Conservation (phyloP, 2,113 vertebrate species). For the Dromas ardeola region DNA sequence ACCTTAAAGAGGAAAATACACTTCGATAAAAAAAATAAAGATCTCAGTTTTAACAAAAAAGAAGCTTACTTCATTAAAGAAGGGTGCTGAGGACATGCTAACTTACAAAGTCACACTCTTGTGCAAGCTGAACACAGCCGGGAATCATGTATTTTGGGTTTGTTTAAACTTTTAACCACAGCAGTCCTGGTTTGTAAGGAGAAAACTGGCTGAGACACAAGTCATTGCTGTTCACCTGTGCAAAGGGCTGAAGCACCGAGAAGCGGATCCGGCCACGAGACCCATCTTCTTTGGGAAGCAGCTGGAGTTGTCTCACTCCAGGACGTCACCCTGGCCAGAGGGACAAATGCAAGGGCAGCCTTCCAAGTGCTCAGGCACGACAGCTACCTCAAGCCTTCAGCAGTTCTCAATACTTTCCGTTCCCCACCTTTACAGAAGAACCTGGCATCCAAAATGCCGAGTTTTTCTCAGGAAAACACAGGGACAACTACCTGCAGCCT, state of each 20-base stretch:
- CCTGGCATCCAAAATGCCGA: background rate
- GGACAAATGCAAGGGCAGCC: background rate
- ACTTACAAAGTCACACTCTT: background rate
- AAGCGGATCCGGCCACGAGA: background rate
- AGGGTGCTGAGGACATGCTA: background rate
- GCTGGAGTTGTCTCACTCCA: background rate
- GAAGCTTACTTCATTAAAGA: background rate
- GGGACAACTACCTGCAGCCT: background rate
- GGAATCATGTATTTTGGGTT: background rate
- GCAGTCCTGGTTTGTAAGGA: background rate
- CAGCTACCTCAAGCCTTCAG: background rate
- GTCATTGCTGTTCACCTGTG: background rate
- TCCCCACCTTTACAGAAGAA: background rate
- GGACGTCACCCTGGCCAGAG: background rate
- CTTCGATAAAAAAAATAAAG: background rate
- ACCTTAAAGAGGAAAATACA: constrained; percentile 34
- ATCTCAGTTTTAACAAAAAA: background rate
- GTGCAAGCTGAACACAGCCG: background rate
- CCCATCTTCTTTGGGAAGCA: background rate
- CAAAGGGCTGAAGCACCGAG: background rate
- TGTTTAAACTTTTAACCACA: background rate
- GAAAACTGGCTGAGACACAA: background rate
- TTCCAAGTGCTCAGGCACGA: background rate
- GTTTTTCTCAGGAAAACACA: background rate
- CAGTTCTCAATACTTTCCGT: background rate